A percentile compares a stretch with the other conserved stretches of the same genome.
Conservation (phyloP, 2,888 invertebrate genomes). For the Lasioglossum calceatum region DNA sequence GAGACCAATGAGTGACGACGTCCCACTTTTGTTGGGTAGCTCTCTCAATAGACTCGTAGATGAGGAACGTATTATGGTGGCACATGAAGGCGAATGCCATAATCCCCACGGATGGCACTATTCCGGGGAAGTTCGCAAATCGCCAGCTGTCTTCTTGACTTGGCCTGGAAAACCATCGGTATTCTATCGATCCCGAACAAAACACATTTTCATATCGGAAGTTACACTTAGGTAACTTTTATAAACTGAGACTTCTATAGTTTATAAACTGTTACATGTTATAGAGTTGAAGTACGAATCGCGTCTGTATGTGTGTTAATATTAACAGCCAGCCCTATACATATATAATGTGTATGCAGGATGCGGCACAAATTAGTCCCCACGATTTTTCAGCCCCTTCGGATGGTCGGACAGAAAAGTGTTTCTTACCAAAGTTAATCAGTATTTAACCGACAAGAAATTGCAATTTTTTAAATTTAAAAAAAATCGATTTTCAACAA, state of each 20-base stretch:
- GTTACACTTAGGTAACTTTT: background rate
- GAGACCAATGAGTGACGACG: conserved; percentile 91
- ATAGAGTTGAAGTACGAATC: too few relatives aligned
- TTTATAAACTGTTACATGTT: background rate
- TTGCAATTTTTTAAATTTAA: too few relatives aligned
- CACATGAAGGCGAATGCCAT: conserved; percentile 97
- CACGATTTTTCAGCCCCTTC: too few relatives aligned
- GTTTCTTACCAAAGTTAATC: too few relatives aligned
- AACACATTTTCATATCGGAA: background rate
- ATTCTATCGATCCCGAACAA: background rate
- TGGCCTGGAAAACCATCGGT: conserved; percentile 85
- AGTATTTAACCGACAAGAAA: too few relatives aligned
- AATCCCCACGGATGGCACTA: conserved; percentile 91
- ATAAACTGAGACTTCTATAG: background rate
- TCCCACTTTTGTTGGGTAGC: conserved; percentile 92
- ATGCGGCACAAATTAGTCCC: too few relatives aligned
- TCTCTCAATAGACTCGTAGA: conserved; percentile 92
- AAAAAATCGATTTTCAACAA: too few relatives aligned
- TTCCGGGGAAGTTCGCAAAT: conserved; percentile 90
- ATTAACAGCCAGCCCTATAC: too few relatives aligned
- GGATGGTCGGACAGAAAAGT: too few relatives aligned
- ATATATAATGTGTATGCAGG: too few relatives aligned
- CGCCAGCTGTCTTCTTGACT: conserved; percentile 88
- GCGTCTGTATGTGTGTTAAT: too few relatives aligned
- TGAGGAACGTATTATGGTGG: conserved; percentile 94